Conservation (phyloP, 1,140 invertebrate species). For the Uloborus diversus region DNA sequence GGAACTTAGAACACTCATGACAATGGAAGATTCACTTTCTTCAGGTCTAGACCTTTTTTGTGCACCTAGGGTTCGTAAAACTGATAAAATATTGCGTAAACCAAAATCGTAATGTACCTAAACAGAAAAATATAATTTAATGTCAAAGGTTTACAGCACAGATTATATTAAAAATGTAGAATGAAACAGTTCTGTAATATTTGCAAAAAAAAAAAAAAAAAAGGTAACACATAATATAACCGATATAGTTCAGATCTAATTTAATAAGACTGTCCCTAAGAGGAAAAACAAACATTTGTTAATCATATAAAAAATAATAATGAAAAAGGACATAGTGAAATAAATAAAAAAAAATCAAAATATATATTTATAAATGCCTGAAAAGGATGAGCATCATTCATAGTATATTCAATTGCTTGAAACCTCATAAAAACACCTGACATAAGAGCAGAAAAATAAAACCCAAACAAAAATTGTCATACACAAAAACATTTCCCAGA, state of each 20-base stretch:
- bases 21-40: conserved; percentile 91
- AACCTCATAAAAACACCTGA: no score
- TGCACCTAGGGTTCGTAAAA: conserved; percentile 90
- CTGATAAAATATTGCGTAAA: conserved; percentile 92
- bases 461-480: no score
- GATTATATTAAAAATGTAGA: background rate
- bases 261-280: no score
- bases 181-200: background rate
- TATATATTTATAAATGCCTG: no score
- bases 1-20: conserved; percentile 93
- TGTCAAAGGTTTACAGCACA: background rate
- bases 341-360: no score
- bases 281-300: no score
- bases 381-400: no score
- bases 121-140: background rate
- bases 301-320: no score
- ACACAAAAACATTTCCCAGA: no score
- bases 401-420: no score
- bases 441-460: no score
- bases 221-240: background rate
- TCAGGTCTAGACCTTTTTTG: conserved; percentile 81
- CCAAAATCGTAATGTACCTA: conserved; percentile 98
- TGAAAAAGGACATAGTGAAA: no score
- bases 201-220: background rate
- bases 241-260: background rate